Evolutionary conservation across 2,113 vertebrate species (phyloP).

Genomic region (Ovis aries): DNA sequence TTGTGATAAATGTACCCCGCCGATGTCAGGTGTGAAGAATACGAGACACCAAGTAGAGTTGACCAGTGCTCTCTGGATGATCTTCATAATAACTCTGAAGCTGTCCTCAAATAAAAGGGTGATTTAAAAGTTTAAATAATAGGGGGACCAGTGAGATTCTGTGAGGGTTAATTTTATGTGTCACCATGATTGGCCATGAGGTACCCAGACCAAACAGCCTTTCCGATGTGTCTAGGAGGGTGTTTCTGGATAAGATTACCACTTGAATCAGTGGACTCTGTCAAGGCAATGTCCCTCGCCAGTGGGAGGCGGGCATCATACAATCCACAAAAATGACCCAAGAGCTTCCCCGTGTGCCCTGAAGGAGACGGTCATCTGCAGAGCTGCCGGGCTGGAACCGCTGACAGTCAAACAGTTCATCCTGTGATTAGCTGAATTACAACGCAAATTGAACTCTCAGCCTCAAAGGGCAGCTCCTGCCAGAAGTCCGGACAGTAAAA

Average conservation of each 20-base stretch:
- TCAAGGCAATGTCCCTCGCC: too few species aligned
- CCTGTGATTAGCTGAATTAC: not conserved
- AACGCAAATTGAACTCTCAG: not conserved
- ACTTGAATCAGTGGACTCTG: not conserved
- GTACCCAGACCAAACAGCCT: not conserved
- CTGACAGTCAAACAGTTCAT: not conserved
- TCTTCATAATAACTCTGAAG: not conserved
- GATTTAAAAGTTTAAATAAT: not conserved
- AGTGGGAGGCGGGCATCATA: not conserved
- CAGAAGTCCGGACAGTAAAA: not conserved
- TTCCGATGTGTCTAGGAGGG: not conserved
- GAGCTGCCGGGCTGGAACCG: not conserved
- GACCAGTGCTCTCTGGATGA: not conserved
- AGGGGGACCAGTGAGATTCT: not conserved
- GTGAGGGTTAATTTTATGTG: not conserved
- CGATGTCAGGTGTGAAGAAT: not conserved
- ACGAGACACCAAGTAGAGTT: fast-evolving
- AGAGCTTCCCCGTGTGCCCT: not conserved
- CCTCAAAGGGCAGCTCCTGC: not conserved
- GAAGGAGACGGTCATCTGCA: not conserved
- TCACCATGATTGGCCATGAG: not conserved
- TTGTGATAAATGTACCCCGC: not conserved
- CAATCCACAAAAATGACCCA: not conserved
- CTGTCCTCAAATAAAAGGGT: not conserved
- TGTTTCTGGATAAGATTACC: not conserved